phyloP scores from a whole-genome alignment of 2,888 invertebrate species.

The Dolichomitus sp. region DNA sequence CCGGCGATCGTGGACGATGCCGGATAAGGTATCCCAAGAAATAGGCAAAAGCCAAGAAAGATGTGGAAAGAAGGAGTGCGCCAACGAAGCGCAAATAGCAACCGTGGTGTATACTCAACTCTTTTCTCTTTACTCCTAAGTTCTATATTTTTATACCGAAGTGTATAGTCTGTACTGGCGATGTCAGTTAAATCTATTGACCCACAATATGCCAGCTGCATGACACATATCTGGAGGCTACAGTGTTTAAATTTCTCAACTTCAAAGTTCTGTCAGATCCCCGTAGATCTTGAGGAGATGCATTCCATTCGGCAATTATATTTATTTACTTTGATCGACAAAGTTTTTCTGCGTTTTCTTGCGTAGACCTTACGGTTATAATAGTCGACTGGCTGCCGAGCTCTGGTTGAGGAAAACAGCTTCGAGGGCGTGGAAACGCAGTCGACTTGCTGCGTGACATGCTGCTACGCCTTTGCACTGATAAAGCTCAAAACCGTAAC shows the following conservation, averaged over 20 bases:
- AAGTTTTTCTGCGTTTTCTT: not conserved
- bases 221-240: conserved; percentile 50
- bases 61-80: conserved; percentile 20
- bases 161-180: conserved; percentile 20
- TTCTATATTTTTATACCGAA: conserved; percentile 22
- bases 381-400: not conserved
- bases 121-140: conserved; percentile 13
- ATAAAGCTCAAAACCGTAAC: conserved; percentile 72
- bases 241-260: conserved; percentile 46
- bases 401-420: not conserved
- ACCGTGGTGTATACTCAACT: conserved; percentile 26
- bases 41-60: conserved; percentile 45
- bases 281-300: conserved; percentile 2
- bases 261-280: conserved; percentile 19
- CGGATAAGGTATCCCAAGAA: conserved; percentile 48
- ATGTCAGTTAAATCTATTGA: conserved; percentile 55
- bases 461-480: conserved; percentile 56
- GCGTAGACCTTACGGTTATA: not conserved
- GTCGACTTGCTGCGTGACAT: conserved; percentile 19
- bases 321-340: conserved; percentile 13
- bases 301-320: not conserved
- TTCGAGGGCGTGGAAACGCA: conserved; percentile 21
- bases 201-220: conserved; percentile 44
- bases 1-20: conserved; percentile 54
- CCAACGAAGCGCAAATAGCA: conserved; percentile 35